Evolutionary conservation across 1,140 invertebrate genomes (phyloP), one percentile per base, ranked within the genome.

Genomic region (Acromyrmex heyeri): DNA sequence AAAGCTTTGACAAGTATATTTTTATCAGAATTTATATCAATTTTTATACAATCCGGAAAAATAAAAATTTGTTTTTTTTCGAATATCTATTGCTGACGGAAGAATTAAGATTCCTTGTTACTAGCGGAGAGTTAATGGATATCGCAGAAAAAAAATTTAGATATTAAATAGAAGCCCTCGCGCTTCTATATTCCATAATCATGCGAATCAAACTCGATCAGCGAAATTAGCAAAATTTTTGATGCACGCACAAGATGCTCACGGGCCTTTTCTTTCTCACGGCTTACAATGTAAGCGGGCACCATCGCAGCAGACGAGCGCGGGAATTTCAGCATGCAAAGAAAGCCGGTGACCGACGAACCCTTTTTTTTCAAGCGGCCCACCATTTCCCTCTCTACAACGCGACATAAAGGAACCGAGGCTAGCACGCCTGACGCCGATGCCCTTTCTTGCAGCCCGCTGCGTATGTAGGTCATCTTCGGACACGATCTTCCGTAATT

Each of bases 401-500:
- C 27, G 76, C 72, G 48, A 57, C 76, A 90, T 90, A 93, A 90
- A 93, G 91, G 86, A 88, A 87, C 81, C 76, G 53, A 38, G 67
- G 70, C 85, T 62, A 85, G 88, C 86, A 24, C 53, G 88, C 77
- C 82, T 86, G 90, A 87, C 89, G 87, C 73, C 87, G 90, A 91
- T 93, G 88, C 92, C 93, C 93, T 93, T 94, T 94, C 93, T 93
- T 92, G 92, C 91, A 92, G 92, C 88, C 86, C 91, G 92, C 18
- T 93, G 91, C 89, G 70, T 93, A 95, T 93, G 86, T 95, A 94
- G 94, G 94, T 91, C 93, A 95, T 94, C 93, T 92, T 93, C 91
- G 89, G 91, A 91, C 92, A 91, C 89, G 86, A 93, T 93, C 93
- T 93, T 89, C 65, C 90, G 92, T 93, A 90, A 94, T 93, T 92